These are phyloP conservation scores for Platycnemis pennipes DNA, from an alignment of 2,888 invertebrate species.

Conservation along the genomic window DNA sequence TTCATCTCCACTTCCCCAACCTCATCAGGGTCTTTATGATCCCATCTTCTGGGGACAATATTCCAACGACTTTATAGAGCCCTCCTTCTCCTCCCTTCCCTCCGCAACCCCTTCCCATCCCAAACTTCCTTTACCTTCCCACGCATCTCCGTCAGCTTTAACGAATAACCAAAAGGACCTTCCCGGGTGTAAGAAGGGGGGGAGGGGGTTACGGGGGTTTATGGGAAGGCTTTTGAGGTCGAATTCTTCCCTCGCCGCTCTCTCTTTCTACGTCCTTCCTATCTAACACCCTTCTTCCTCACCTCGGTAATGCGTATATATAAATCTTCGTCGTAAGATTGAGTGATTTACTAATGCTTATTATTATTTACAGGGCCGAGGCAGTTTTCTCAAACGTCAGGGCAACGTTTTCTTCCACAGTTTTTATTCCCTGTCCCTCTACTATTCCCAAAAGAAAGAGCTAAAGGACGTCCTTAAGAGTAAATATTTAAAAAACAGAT, in stretches of 20 bases:
- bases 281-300: not conserved
- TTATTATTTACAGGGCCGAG: not conserved
- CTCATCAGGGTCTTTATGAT: constrained; percentile 10
- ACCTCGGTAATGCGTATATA: not conserved
- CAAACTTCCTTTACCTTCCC: not conserved
- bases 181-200: too few relatives aligned
- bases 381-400: too few relatives aligned
- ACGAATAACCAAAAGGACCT: not conserved
- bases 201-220: not conserved
- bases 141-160: not conserved
- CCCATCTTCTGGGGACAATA: not conserved
- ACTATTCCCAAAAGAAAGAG: too few relatives aligned
- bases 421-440: too few relatives aligned
- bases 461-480: too few relatives aligned
- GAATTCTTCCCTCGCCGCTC: not conserved
- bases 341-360: not conserved
- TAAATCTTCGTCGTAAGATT: not conserved
- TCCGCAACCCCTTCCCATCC: not conserved
- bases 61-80: not conserved
- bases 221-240: not conserved
- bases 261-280: not conserved
- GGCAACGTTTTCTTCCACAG: too few relatives aligned
- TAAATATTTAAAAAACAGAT: too few relatives aligned
- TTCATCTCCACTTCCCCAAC: not conserved
- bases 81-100: not conserved